A percentile compares a stretch with the other conserved stretches of the same genome.
phyloP scores from a whole-genome alignment of 2,113 vertebrate species.

The Phaethornis superciliosus region DNA sequence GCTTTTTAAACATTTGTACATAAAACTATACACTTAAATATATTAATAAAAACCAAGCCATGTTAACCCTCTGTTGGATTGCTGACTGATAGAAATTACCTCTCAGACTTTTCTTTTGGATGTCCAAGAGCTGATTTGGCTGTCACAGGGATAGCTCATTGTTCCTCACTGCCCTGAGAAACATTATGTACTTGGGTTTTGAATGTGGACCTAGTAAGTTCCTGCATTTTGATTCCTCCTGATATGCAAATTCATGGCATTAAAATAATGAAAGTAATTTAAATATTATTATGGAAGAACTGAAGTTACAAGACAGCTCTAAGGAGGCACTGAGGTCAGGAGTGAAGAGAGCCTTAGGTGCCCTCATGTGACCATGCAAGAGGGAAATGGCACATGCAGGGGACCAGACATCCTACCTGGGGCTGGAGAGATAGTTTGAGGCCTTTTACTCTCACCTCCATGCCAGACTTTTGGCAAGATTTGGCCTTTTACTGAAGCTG shows the following conservation, averaged over 20 bases:
- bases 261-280: not conserved
- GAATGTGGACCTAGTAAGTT: not conserved
- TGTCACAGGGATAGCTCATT: not conserved
- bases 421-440: not conserved
- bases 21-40: not conserved
- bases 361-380: not conserved
- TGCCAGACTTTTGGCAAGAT: not conserved
- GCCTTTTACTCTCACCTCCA: not conserved
- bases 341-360: rapidly evolving
- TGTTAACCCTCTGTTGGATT: not conserved
- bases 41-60: not conserved
- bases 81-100: not conserved
- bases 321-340: not conserved
- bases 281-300: not conserved
- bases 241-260: not conserved
- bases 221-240: not conserved
- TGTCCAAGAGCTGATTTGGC: not conserved
- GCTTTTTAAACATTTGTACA: not conserved
- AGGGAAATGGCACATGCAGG: not conserved
- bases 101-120: not conserved
- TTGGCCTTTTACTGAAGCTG: not conserved
- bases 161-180: not conserved
- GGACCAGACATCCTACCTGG: not conserved
- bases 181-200: not conserved
- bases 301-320: not conserved